Conservation (phyloP, 2,113 vertebrate genomes). For the Chrysochloris asiatica region DNA sequence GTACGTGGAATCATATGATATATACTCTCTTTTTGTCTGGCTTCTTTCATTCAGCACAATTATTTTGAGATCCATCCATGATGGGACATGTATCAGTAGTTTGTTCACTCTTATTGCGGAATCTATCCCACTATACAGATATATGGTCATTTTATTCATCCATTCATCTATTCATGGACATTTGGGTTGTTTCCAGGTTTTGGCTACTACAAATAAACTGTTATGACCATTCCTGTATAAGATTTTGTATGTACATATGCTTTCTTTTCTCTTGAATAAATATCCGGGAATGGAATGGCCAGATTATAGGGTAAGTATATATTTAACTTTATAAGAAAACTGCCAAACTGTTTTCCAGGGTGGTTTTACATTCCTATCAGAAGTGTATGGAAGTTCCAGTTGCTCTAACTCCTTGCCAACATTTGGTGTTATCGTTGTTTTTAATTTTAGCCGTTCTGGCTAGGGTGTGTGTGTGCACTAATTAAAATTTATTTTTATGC, state of each 20-base stretch:
- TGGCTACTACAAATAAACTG: not conserved
- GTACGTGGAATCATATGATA: not conserved
- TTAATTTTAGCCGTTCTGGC: not conserved
- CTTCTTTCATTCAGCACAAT: not conserved
- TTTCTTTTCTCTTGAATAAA: conserved; percentile 9
- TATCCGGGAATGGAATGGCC: not conserved
- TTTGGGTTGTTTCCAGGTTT: not conserved
- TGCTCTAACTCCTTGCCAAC: not conserved
- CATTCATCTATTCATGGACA: not conserved
- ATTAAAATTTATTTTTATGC: conserved; percentile 43
- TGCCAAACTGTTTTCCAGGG: conserved; percentile 11
- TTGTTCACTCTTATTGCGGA: not conserved
- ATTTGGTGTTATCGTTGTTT: conserved; percentile 8
- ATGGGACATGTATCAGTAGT: no score
- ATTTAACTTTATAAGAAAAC: conserved; percentile 43
- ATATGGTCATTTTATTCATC: not conserved
- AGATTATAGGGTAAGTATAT: not conserved
- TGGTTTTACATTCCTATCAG: not conserved
- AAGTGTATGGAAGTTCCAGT: not conserved
- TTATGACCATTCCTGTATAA: not conserved
- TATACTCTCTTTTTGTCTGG: not conserved
- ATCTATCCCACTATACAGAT: not conserved
- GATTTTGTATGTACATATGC: not conserved
- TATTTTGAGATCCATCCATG: not conserved
- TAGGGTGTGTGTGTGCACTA: not conserved